Evolutionary conservation across 2,888 invertebrate species (phyloP).

Genomic region (Drosophila prostipennis): DNA sequence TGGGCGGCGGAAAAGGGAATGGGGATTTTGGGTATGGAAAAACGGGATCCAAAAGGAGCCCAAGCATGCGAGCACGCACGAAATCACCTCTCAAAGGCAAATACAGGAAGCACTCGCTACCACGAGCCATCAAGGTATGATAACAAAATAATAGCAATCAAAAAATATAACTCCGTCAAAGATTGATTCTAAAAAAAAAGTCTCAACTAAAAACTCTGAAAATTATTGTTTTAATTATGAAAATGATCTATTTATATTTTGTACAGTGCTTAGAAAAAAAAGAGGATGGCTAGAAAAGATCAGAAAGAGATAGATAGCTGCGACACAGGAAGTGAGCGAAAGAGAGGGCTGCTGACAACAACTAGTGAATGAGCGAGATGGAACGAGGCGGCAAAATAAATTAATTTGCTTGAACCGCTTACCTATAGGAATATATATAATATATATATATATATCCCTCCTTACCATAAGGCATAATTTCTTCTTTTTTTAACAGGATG

Average conservation of each 20-base stretch:
- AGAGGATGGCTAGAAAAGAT: background rate
- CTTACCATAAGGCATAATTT: slow-evolving; percentile 8
- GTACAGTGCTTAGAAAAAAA: background rate
- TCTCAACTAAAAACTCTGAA: too few species aligned
- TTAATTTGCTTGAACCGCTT: slow-evolving; percentile 48
- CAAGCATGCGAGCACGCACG: slow-evolving; percentile 22
- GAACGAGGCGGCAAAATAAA: slow-evolving; percentile 46
- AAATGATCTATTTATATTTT: background rate
- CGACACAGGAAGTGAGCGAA: slow-evolving; percentile 44
- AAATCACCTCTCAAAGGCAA: slow-evolving; percentile 2
- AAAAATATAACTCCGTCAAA: too few species aligned
- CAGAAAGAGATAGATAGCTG: background rate
- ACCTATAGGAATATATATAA: slow-evolving; percentile 4
- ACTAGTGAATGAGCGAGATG: background rate
- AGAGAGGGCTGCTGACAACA: background rate
- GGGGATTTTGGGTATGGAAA: background rate
- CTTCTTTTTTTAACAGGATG: slow-evolving; percentile 14
- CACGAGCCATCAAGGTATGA: background rate
- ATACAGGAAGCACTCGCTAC: slow-evolving; percentile 2
- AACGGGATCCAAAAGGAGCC: slow-evolving; percentile 14
- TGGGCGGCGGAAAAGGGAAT: slow-evolving; percentile 1
- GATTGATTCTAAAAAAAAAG: too few species aligned
- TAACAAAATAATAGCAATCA: too few species aligned
- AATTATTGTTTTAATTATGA: background rate
- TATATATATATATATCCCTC: background rate